A percentile compares a stretch with the other conserved stretches of the same genome.
Evolutionary conservation across 2,797 vertebrate genomes (phyloP).

Genomic region (Sebastes kiyomatsui): DNA sequence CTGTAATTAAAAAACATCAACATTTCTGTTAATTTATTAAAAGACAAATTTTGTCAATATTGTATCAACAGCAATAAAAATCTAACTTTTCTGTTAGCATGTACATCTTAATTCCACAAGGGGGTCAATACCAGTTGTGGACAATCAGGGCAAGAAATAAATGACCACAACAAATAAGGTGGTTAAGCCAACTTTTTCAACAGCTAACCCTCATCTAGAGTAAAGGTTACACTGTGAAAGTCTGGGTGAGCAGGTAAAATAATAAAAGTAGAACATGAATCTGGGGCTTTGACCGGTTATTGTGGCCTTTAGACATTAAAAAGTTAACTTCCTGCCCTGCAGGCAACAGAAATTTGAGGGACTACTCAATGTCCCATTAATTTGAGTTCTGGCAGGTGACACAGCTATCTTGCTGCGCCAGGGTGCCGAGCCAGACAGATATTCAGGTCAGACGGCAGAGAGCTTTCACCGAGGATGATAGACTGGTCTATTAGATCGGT

Average conservation of each 20-base stretch:
- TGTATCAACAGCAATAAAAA: no score
- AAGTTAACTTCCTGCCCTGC: constrained; percentile 6
- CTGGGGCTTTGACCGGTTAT: neutral
- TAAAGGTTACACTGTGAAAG: neutral
- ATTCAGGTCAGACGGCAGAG: constrained; percentile 67
- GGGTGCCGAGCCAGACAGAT: constrained; percentile 58
- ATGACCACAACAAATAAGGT: neutral
- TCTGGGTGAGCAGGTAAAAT: neutral
- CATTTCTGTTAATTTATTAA: no score
- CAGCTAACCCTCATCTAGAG: neutral
- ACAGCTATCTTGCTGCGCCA: constrained; percentile 58
- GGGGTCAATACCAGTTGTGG: neutral
- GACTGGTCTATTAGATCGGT: constrained; percentile 56
- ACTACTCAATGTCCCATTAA: constrained; percentile 54
- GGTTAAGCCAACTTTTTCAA: neutral
- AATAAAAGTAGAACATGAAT: neutral
- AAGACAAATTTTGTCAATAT: no score
- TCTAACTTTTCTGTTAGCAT: neutral
- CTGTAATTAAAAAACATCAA: no score
- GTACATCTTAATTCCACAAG: neutral
- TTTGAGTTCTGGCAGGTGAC: constrained; percentile 56
- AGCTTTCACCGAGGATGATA: constrained; percentile 60
- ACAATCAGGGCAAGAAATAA: neutral
- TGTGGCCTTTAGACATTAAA: neutral
- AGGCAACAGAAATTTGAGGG: constrained; percentile 34